These are phyloP conservation scores for Cepaea hortensis DNA, from an alignment of 2,888 invertebrate species.

Conservation along the genomic window DNA sequence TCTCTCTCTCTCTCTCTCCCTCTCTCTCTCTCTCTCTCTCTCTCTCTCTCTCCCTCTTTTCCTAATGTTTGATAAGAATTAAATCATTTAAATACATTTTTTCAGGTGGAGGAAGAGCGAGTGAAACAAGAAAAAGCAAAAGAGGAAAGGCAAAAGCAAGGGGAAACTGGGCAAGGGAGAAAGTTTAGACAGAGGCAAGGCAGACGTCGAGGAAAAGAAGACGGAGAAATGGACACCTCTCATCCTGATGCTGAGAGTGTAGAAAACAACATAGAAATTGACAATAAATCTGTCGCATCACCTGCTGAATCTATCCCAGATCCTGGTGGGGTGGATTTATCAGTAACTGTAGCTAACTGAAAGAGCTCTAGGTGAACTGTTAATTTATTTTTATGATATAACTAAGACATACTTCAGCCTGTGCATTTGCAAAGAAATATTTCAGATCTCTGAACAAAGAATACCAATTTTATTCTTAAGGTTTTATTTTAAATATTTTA, in stretches of 20 bases:
- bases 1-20: no score
- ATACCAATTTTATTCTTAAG: no score
- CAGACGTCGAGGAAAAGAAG: neutral
- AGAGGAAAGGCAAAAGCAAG: conserved; percentile 14
- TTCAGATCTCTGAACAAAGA: no score
- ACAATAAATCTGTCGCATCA: conserved; percentile 2
- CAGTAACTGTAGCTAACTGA: neutral
- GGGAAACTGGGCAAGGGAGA: neutral
- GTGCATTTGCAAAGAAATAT: no score
- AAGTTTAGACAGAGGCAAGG: neutral
- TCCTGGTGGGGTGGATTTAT: neutral
- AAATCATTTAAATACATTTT: neutral
- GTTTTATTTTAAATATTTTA: no score
- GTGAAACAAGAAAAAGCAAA: neutral
- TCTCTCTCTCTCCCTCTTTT: no score
- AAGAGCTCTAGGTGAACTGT: neutral
- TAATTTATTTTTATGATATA: neutral
- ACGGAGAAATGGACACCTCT: conserved; percentile 18
- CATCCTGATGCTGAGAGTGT: neutral
- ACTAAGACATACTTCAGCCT: no score
- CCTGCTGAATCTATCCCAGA: neutral
- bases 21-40: no score
- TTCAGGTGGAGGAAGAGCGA: conserved; percentile 20
- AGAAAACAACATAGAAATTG: neutral
- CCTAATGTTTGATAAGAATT: no score